Base-by-base conservation (phyloP, 1,140 invertebrate species). In the Brachionus plicatilis region DNA sequence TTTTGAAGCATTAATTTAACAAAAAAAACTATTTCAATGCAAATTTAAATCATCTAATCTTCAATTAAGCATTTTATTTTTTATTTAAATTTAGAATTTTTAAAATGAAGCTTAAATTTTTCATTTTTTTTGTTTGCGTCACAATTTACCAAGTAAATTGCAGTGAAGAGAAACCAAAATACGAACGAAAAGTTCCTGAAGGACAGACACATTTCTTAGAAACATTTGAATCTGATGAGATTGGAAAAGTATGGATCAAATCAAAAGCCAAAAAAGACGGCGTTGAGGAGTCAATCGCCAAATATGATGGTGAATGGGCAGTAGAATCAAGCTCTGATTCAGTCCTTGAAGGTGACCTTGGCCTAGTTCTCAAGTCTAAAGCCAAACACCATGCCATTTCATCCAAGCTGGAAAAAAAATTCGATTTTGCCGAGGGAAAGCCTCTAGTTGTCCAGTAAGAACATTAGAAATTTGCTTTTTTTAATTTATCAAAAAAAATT, bases 331-430 rank as follows among this genome's bases (percentile, higher is more conserved):
- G 95, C 20, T 90, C 92, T 60, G 92, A 93, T 87, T 93, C 93
- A 87, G 92, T 93, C 1, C 91, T 98, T 85, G 91, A 92, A 41
- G 93, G 94, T 66, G 96, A 99, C 89, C 89, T 93, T 86, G 96
- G 95, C 60, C 90, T 99, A 75, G 94, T 98, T 20, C 90, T 99
- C 7, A 96, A 95, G 89, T 95, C 95, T 0, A 96, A 96, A 91
- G 97, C 96, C 8, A 95, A 96, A 87, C 97, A 98, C 91, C 94
- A 97, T 76, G 97, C 97, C 8, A 95, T 99, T 86, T 92, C 96
- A 11, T 91, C 94, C 14, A 91, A 92, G 47, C 90, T 99, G 7
- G 91, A 91, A 68, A 93, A 92, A 87, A 93, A 94, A 17, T 99
- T 97, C 90, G 91, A 93, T 43, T 99, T 99, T 88, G 91, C 90